Evolutionary conservation across 2,888 invertebrate species (phyloP).

Genomic region (Exephanes ischioxanthus): DNA sequence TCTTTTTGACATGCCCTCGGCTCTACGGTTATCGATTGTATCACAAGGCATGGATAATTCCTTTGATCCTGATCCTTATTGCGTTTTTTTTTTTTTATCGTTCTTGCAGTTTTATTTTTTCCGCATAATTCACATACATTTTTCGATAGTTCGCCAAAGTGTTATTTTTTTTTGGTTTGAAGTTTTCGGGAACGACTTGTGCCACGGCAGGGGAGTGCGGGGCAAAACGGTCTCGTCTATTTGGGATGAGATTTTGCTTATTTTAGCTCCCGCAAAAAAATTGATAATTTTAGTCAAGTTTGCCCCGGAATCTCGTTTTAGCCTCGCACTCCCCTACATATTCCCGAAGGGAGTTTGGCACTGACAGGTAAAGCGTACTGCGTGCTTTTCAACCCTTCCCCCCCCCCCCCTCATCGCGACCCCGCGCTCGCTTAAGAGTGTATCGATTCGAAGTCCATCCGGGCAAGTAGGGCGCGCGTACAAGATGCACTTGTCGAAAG

Average conservation of each 20-base stretch:
- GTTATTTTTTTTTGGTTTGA: neutral
- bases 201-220: no score
- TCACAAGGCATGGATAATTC: neutral
- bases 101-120: neutral
- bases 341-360: constrained; percentile 17
- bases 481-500: constrained; percentile 70
- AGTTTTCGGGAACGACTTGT: neutral
- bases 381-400: constrained; percentile 25
- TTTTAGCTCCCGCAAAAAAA: neutral
- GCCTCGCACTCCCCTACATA: neutral
- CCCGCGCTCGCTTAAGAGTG: constrained; percentile 54
- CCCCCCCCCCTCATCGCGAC: constrained; percentile 28
- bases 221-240: no score
- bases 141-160: neutral
- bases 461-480: constrained; percentile 65
- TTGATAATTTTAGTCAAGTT: neutral
- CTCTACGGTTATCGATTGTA: neutral
- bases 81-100: neutral
- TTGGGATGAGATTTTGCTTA: neutral
- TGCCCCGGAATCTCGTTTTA: neutral
- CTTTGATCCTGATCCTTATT: neutral
- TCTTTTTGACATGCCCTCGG: constrained; percentile 47
- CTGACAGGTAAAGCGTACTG: constrained; percentile 40
- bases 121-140: neutral
- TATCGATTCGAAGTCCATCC: constrained; percentile 68